These are phyloP conservation scores for Falcaria lacertinaria DNA, from an alignment of 2,888 invertebrate genomes.

Conservation along the genomic window DNA sequence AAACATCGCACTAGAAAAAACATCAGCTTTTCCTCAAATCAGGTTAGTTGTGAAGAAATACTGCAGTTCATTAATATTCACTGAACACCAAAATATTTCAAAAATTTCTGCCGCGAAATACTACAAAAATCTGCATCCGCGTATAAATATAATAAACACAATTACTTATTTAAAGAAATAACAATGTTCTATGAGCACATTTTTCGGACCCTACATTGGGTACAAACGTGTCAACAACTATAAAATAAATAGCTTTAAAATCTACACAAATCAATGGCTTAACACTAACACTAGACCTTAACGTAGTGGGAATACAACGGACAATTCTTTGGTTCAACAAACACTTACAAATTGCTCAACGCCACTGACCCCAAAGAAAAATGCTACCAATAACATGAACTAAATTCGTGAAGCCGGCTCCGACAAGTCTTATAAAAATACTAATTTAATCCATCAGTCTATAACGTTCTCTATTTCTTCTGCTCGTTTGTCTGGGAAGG, in stretches of 20 bases:
- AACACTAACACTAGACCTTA: constrained; percentile 9
- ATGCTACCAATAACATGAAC: background rate
- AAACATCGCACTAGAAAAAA: no score
- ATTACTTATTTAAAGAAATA: no score
- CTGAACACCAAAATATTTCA: no score
- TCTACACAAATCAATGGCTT: constrained; percentile 7
- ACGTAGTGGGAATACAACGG: constrained; percentile 2
- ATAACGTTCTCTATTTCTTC: constrained; percentile 54
- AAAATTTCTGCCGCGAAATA: no score
- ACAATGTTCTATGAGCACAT: no score
- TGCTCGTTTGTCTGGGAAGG: constrained; percentile 31
- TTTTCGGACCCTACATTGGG: no score
- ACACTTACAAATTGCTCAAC: constrained; percentile 32
- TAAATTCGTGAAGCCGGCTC: constrained; percentile 6
- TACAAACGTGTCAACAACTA: background rate
- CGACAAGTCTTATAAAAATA: constrained; percentile 33
- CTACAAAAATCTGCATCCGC: no score
- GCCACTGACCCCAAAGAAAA: constrained; percentile 32
- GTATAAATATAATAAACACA: no score
- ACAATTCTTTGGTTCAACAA: constrained; percentile 55
- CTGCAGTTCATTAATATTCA: no score
- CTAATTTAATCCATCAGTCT: constrained; percentile 45
- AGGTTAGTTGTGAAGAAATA: no score
- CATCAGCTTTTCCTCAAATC: no score
- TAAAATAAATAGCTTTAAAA: constrained; percentile 17